A percentile compares a stretch with the other conserved stretches of the same genome.
These are phyloP conservation scores for Meandrusa payeni DNA, from an alignment of 2,888 invertebrate species.

Conservation along the genomic window DNA sequence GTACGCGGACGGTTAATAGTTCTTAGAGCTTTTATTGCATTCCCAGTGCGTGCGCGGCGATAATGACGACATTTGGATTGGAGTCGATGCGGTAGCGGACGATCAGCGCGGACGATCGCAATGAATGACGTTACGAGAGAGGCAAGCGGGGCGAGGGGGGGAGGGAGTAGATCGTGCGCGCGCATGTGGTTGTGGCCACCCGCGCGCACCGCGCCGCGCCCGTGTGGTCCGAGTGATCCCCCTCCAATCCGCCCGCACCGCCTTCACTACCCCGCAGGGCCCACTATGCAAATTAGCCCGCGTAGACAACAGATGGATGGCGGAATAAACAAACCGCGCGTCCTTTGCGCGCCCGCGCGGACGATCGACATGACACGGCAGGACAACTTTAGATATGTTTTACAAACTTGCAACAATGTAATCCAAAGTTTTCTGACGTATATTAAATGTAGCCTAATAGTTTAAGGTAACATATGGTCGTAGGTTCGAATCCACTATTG, in stretches of 20 bases:
- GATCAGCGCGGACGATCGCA: conserved; percentile 74
- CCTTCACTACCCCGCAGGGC: conserved; percentile 40
- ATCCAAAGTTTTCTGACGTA: no score
- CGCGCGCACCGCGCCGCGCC: conserved; percentile 77
- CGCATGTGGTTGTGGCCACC: conserved; percentile 78
- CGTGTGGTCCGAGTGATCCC: conserved; percentile 74
- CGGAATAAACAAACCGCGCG: conserved; percentile 75
- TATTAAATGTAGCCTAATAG: no score
- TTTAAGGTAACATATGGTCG: no score
- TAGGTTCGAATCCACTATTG: no score
- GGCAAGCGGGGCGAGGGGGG: conserved; percentile 35
- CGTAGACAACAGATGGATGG: conserved; percentile 80
- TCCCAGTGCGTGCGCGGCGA: conserved; percentile 64
- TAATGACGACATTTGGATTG: conserved; percentile 78
- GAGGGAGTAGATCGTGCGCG: conserved; percentile 49
- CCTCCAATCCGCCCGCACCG: conserved; percentile 35
- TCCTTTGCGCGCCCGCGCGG: conserved; percentile 56
- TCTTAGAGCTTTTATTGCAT: conserved; percentile 60
- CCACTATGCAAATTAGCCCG: conserved; percentile 80
- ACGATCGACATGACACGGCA: no score
- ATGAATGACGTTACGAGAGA: conserved; percentile 77
- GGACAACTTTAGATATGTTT: no score
- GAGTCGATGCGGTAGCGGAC: conserved; percentile 69
- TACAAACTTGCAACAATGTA: no score
- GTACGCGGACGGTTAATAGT: conserved; percentile 49